Percentiles rank a stretch among this genome's conserved stretches.
These are phyloP conservation scores for Macrotus californicus DNA, from an alignment of 2,113 vertebrate genomes.

Conservation along the genomic window DNA sequence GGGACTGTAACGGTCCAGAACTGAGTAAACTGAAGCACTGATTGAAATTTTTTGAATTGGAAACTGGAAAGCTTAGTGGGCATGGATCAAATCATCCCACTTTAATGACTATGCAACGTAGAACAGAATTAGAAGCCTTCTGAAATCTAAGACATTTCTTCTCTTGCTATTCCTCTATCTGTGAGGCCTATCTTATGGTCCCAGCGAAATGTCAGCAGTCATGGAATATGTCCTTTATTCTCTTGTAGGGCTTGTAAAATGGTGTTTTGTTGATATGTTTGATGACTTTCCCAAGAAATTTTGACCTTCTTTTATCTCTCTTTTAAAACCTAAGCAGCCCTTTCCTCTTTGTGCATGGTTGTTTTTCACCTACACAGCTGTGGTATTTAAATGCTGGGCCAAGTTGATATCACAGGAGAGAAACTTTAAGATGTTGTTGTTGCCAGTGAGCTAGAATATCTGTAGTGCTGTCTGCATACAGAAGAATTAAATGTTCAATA, in stretches of 20 bases:
- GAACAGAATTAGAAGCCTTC: background rate
- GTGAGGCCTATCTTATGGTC: background rate
- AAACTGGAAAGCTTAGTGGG: background rate
- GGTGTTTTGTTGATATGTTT: background rate
- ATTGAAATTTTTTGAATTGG: background rate
- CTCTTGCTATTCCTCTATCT: background rate
- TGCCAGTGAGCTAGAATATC: background rate
- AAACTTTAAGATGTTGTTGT: background rate
- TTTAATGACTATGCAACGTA: background rate
- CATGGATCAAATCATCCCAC: background rate
- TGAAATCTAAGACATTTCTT: background rate
- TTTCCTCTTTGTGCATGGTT: background rate
- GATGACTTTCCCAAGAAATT: constrained; percentile 29
- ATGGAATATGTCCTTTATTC: background rate
- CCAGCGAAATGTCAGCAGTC: background rate
- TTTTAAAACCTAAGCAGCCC: background rate
- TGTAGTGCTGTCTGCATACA: background rate
- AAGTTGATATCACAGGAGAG: background rate
- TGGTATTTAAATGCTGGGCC: background rate
- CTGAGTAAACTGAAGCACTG: background rate
- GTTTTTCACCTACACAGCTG: background rate
- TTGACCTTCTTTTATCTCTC: constrained; percentile 15
- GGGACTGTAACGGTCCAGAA: background rate
- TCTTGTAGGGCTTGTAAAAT: constrained; percentile 10
- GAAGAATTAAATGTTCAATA: background rate